Evolutionary conservation across 2,113 vertebrate species (phyloP).

Genomic region (Neogale vison): DNA sequence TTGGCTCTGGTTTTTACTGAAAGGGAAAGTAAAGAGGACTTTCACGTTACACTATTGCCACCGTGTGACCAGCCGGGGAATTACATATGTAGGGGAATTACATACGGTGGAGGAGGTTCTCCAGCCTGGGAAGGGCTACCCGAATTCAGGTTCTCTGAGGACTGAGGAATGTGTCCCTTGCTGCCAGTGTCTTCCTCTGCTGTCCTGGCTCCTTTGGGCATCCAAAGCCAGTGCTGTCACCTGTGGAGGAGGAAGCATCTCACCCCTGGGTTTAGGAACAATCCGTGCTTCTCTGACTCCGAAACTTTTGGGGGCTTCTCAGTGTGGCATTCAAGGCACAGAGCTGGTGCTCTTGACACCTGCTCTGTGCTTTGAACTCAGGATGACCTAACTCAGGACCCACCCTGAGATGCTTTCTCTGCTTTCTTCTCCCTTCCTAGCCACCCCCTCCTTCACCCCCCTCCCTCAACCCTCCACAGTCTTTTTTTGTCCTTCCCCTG

Average conservation of each 20-base stretch:
- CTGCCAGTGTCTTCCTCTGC: neutral
- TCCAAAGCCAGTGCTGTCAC: neutral
- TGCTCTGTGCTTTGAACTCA: neutral
- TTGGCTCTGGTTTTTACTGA: neutral
- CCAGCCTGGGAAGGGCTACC: neutral
- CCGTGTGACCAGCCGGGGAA: neutral
- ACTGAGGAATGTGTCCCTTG: neutral
- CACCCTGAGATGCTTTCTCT: neutral
- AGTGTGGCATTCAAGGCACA: neutral
- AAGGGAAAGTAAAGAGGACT: neutral
- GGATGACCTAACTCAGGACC: neutral
- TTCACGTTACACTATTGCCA: neutral
- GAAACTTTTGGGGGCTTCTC: neutral
- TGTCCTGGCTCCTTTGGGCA: neutral
- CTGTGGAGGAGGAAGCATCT: neutral
- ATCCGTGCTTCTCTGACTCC: neutral
- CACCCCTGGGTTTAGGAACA: neutral
- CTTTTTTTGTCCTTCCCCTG: neutral
- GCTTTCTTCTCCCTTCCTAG: neutral
- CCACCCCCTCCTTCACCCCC: too few species aligned
- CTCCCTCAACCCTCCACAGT: neutral
- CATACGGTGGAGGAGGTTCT: neutral
- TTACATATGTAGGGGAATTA: constrained; percentile 30
- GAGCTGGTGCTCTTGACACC: neutral
- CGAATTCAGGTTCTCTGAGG: neutral